phyloP scores from a whole-genome alignment of 2,888 invertebrate species.

The Coenonympha arcania region DNA sequence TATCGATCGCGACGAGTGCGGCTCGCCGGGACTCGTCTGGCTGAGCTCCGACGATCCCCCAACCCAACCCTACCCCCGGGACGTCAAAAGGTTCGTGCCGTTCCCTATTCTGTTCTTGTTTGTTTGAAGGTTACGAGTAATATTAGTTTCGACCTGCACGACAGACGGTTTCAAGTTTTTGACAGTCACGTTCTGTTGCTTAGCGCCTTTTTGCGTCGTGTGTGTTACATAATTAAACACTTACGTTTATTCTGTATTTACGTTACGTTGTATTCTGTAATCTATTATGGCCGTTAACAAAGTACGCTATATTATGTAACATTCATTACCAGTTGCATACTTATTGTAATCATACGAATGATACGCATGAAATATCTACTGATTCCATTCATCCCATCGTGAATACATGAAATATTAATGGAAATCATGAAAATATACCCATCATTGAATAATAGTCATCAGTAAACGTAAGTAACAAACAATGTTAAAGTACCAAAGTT shows the following conservation, averaged over 20 bases:
- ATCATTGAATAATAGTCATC: background rate
- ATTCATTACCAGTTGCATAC: too few relatives aligned
- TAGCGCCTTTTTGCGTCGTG: background rate
- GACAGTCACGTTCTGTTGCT: conserved; percentile 4
- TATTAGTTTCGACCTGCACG: conserved; percentile 53
- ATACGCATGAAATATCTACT: too few relatives aligned
- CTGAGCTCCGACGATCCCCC: conserved; percentile 41
- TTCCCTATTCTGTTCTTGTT: conserved; percentile 69
- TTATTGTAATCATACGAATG: too few relatives aligned
- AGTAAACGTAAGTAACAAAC: background rate
- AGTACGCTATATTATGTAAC: too few relatives aligned
- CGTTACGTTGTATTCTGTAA: background rate
- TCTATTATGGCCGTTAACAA: too few relatives aligned
- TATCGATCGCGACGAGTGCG: conserved; percentile 69
- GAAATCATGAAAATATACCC: too few relatives aligned
- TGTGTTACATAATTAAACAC: too few relatives aligned
- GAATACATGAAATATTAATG: too few relatives aligned
- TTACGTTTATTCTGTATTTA: background rate
- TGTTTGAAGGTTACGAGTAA: conserved; percentile 74
- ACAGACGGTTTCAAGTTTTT: conserved; percentile 15
- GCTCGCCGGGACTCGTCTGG: conserved; percentile 69
- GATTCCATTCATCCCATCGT: too few relatives aligned
- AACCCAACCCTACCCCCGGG: conserved; percentile 40
- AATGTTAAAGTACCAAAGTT: background rate
- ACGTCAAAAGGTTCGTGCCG: conserved; percentile 55